phyloP scores from a whole-genome alignment of 1,140 invertebrate genomes.

The Musca domestica region DNA sequence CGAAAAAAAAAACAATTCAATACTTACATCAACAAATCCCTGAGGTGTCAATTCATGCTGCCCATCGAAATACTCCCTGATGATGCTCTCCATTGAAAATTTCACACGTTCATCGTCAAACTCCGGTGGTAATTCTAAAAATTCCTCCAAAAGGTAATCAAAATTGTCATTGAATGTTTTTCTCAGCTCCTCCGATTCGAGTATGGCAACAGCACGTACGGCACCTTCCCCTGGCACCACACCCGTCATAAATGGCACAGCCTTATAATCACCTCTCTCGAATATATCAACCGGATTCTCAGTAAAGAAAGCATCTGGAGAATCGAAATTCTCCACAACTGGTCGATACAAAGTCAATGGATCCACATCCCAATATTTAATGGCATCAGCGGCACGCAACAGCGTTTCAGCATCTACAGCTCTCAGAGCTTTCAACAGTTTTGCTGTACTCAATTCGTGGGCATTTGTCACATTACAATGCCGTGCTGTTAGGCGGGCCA shows the following conservation, averaged over 20 bases:
- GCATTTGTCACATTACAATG: slow-evolving; percentile 36
- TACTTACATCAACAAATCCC: slow-evolving; percentile 51
- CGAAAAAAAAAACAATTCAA: too few relatives aligned
- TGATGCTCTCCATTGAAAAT: slow-evolving; percentile 30
- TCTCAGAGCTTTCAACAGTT: slow-evolving; percentile 50
- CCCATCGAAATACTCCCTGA: slow-evolving; percentile 41
- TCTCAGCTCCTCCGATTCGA: slow-evolving; percentile 40
- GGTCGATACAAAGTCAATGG: slow-evolving; percentile 55
- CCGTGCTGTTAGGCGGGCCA: slow-evolving; percentile 42
- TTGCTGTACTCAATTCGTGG: slow-evolving; percentile 28
- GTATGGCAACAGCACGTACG: slow-evolving; percentile 50
- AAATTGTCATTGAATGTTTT: slow-evolving; percentile 46
- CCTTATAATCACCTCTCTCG: slow-evolving; percentile 37
- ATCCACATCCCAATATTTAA: slow-evolving; percentile 54
- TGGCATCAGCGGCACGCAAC: slow-evolving; percentile 41
- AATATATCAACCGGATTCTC: slow-evolving; percentile 48
- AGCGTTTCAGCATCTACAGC: slow-evolving; percentile 42
- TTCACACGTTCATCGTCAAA: slow-evolving; percentile 20
- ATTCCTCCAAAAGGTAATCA: slow-evolving; percentile 37
- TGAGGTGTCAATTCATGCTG: slow-evolving; percentile 35
- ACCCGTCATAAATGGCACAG: slow-evolving; percentile 54
- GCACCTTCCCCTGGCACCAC: slow-evolving; percentile 53
- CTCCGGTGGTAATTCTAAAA: slow-evolving; percentile 40
- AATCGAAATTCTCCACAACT: slow-evolving; percentile 43
- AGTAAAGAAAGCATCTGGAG: slow-evolving; percentile 46